These are phyloP conservation scores for Horisme vitalbata DNA, from an alignment of 2,888 invertebrate genomes.

Conservation along the genomic window DNA sequence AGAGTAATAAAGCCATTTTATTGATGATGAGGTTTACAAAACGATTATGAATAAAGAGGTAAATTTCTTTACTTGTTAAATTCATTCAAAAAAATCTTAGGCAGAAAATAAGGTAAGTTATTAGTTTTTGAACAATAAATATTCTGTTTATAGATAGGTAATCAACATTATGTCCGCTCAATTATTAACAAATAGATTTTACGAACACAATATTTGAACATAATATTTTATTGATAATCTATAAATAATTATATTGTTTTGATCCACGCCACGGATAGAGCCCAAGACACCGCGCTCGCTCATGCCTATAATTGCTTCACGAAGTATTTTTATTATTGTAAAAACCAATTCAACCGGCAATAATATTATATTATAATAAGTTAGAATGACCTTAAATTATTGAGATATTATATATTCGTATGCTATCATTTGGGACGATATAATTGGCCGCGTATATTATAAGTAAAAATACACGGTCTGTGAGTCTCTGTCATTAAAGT, in stretches of 20 bases:
- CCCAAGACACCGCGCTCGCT: slow-evolving; percentile 21
- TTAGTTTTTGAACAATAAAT: too few species aligned
- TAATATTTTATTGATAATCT: slow-evolving; percentile 16
- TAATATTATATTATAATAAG: slow-evolving; percentile 52
- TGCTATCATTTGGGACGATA: slow-evolving; percentile 61
- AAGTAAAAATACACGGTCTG: slow-evolving; percentile 56
- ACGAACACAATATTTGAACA: not conserved
- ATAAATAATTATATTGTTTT: slow-evolving; percentile 16
- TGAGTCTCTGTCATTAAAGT: slow-evolving; percentile 59
- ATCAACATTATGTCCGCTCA: too few species aligned
- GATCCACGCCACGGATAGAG: slow-evolving; percentile 8
- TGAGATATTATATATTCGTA: slow-evolving; percentile 63
- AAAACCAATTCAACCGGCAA: slow-evolving; percentile 31
- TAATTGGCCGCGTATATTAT: slow-evolving; percentile 61
- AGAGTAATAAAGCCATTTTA: too few species aligned
- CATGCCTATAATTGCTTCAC: slow-evolving; percentile 29
- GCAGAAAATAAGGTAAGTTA: too few species aligned
- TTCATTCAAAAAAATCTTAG: too few species aligned
- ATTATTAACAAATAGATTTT: too few species aligned
- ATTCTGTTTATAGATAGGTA: too few species aligned
- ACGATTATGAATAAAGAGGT: too few species aligned
- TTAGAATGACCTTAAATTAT: slow-evolving; percentile 55
- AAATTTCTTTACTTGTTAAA: too few species aligned
- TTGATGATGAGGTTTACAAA: too few species aligned
- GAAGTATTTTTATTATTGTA: slow-evolving; percentile 32